Evolutionary conservation across 2,888 invertebrate species (phyloP).

Genomic region (Hydropsyche betteni): DNA sequence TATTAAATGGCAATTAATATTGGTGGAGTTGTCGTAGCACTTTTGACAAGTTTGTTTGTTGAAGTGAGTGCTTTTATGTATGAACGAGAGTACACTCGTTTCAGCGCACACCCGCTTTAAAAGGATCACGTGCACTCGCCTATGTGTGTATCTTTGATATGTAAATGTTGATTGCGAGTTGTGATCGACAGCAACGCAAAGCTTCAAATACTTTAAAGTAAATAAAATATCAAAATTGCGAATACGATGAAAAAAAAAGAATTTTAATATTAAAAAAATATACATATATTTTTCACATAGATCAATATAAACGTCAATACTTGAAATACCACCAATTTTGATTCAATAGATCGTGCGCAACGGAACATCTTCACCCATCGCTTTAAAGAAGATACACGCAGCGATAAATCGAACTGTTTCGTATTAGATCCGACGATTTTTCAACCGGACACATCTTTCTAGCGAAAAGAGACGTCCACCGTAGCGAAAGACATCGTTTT

Average conservation of each 20-base stretch:
- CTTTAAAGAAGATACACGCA: too few species aligned
- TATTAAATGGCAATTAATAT: conserved; percentile 4
- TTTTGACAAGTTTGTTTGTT: neutral
- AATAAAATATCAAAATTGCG: too few species aligned
- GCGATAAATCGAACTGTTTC: conserved; percentile 21
- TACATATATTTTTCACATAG: too few species aligned
- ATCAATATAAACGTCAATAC: too few species aligned
- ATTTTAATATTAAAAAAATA: too few species aligned
- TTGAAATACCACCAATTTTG: neutral
- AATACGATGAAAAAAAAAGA: too few species aligned
- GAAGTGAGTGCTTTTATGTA: conserved; percentile 11
- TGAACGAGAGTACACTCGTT: conserved; percentile 2
- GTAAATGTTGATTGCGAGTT: too few species aligned
- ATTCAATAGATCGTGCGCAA: neutral
- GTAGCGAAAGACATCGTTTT: conserved; percentile 5
- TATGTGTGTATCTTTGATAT: too few species aligned
- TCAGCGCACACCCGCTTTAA: neutral
- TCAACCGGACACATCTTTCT: conserved; percentile 10
- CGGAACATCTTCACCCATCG: neutral
- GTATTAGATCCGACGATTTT: conserved; percentile 3
- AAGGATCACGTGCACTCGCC: neutral
- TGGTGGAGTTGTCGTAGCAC: neutral
- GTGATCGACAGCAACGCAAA: too few species aligned
- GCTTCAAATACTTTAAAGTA: too few species aligned
- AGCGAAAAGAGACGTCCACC: neutral